Base-by-base conservation (phyloP, 2,797 vertebrate genomes). In the Naso thynnoides region DNA sequence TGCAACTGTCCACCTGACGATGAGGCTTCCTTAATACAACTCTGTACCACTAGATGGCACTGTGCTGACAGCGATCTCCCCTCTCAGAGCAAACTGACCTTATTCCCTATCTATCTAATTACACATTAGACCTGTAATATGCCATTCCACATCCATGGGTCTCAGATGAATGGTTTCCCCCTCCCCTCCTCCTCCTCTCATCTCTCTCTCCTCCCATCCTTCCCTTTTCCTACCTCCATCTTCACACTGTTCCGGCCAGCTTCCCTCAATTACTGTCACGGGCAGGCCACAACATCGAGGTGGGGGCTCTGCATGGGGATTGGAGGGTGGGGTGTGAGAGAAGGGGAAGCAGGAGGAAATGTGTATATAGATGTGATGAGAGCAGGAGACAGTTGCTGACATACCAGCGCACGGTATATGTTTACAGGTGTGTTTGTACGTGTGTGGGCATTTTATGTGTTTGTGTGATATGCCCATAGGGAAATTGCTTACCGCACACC, bases 71-170 rank as follows among this genome's bases (percentile, higher is more conserved):
- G 82, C 75, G 13, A 90, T 90, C 45, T 45, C 70, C 59, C 64
- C 67, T 59, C 64, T 80, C 80, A 39, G 85, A 88, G 84, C 83
- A 83, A 81, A 69, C 88, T 92, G 93, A 92, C 92, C 93, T 94
- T 93, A 92, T 91, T 91, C 90, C 89, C 86, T 90, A 94, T 94
- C 93, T 94, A 88, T 94, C 93, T 94, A 95, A 95, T 94, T 94
- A 94, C 92, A 94, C 91, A 95, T 95, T 94, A 95, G 92, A 90
- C 89, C 90, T 90, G 92, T 95, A 95, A 94, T 94, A 94, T 93
- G 89, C 92, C 92, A 92, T 94, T 94, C 92, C 91, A 90, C 92
- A 92, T 91, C 92, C 92, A 88, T 90, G 89, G 92, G 91, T 93
- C 89, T 92, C 91, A 92, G 92, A 93, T 94, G 91, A 93, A 93